A percentile compares a stretch with the other conserved stretches of the same genome.
Evolutionary conservation across 1,140 invertebrate species (phyloP).

Genomic region (Ylistrum balloti): DNA sequence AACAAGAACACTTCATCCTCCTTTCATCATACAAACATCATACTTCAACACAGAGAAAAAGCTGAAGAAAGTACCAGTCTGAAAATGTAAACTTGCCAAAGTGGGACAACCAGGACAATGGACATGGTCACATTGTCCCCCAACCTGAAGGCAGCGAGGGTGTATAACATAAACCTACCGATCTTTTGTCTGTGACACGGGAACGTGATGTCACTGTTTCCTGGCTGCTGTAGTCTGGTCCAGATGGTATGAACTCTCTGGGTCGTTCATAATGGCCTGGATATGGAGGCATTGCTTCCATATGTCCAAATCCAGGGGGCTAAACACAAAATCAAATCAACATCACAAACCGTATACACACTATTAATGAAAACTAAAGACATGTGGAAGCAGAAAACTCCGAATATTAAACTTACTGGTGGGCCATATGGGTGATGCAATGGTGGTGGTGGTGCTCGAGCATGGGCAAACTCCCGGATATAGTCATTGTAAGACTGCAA

Average conservation of each 20-base stretch:
- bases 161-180: too few relatives aligned
- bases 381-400: too few relatives aligned
- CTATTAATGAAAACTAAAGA: too few relatives aligned
- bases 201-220: conserved; percentile 57
- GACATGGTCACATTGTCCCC: too few relatives aligned
- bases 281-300: conserved; percentile 89
- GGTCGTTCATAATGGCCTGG: conserved; percentile 90
- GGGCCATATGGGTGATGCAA: conserved; percentile 80
- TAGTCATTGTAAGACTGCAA: conserved; percentile 81
- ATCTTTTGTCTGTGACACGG: conserved; percentile 63
- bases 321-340: conserved; percentile 74
- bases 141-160: too few relatives aligned
- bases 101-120: too few relatives aligned
- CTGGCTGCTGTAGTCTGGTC: conserved; percentile 64
- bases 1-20: too few relatives aligned
- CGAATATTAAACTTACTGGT: conserved; percentile 81
- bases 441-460: conserved; percentile 77
- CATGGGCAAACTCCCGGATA: conserved; percentile 80
- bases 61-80: too few relatives aligned
- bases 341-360: too few relatives aligned
- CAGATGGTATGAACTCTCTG: conserved; percentile 83
- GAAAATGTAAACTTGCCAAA: too few relatives aligned
- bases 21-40: too few relatives aligned
- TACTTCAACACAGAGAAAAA: too few relatives aligned
- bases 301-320: conserved; percentile 83